Evolutionary conservation across 2,797 vertebrate genomes (phyloP).

Genomic region (Platyrinchus mystaceus): DNA sequence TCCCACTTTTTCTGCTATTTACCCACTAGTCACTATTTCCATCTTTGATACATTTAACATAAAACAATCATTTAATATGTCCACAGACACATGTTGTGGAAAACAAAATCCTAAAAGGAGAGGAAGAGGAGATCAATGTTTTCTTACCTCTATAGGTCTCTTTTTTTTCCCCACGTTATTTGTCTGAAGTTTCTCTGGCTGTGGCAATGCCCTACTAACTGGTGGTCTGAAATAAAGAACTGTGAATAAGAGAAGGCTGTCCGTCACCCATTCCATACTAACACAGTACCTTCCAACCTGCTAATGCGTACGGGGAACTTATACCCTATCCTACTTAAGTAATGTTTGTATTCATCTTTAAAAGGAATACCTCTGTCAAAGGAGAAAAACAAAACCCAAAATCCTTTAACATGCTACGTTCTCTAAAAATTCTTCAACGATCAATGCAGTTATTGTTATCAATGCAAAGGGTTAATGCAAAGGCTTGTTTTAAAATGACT

Average conservation of each 20-base stretch:
- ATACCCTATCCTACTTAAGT: background rate
- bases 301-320: background rate
- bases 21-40: background rate
- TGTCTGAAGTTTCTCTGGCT: constrained; percentile 97
- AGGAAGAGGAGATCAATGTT: background rate
- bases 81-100: background rate
- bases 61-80: background rate
- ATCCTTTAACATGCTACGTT: background rate
- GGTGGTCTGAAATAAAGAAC: constrained; percentile 92
- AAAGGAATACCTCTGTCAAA: background rate
- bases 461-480: background rate
- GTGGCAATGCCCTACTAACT: constrained; percentile 95
- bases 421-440: background rate
- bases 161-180: constrained; percentile 99
- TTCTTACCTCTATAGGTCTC: constrained; percentile 91
- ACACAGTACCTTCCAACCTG: constrained; percentile 39
- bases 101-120: background rate
- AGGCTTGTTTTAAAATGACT: background rate
- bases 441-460: too few species aligned
- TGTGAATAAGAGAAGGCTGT: constrained; percentile 75
- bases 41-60: background rate
- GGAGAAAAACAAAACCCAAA: background rate
- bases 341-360: background rate
- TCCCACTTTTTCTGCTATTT: background rate
- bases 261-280: constrained; percentile 58